Evolutionary conservation across 2,113 vertebrate genomes (phyloP).

Genomic region (Odocoileus hemionus): DNA sequence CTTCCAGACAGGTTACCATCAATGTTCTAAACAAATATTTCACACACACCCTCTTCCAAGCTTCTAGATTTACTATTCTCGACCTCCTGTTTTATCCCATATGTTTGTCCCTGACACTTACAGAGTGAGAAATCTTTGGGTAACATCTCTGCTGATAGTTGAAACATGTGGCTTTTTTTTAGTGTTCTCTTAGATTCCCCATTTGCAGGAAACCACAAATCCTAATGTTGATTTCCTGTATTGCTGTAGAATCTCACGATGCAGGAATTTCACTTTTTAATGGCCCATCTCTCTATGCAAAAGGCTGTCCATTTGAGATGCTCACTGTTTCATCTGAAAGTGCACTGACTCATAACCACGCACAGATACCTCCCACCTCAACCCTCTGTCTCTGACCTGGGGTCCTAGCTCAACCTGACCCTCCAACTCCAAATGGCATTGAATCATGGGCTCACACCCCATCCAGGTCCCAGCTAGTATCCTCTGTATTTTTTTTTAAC

Average conservation of each 20-base stretch:
- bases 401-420: neutral
- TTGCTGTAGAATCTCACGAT: neutral
- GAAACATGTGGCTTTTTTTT: neutral
- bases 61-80: neutral
- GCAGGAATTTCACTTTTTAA: conserved; percentile 45
- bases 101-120: neutral
- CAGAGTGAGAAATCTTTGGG: conserved; percentile 29
- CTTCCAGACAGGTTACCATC: neutral
- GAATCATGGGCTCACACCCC: neutral
- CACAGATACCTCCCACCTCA: neutral
- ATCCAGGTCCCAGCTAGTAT: neutral
- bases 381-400: neutral
- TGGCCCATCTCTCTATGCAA: neutral
- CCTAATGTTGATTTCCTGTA: conserved; percentile 52
- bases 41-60: neutral
- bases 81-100: neutral
- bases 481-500: neutral
- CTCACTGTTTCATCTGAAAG: neutral
- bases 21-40: neutral
- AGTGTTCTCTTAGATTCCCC: conserved; percentile 8
- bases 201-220: conserved; percentile 48
- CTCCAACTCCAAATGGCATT: neutral
- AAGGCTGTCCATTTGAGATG: accelerated
- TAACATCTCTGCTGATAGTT: neutral
- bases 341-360: neutral